Base-by-base conservation (phyloP, 2,797 vertebrate genomes). In the Yasuhikotakia modesta region DNA sequence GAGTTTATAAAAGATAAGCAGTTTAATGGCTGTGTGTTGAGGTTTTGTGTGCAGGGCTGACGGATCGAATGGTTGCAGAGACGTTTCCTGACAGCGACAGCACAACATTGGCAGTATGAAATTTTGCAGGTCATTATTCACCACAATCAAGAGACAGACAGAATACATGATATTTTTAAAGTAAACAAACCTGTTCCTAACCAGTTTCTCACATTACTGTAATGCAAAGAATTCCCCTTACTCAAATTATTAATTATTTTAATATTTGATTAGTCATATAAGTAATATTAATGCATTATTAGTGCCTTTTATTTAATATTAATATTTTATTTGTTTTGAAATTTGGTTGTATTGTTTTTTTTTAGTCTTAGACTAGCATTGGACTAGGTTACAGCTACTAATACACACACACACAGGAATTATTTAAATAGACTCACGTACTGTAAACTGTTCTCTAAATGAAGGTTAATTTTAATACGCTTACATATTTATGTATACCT, bases 1-100 rank as follows among this genome's bases (percentile, higher is more conserved):
- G n/a, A 46, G 21, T 55, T 78, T 78, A 45, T 43, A 11, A 77
- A 50, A 30, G 68, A 71, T 64, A 55, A 78, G 71, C 58, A 55
- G 32, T 30, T 64, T 45, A 55, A 78, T 71, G 19, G 19, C 46
- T 65, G 27, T 12, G 46, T 53, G 48, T 6, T 11, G 8, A 63
- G 17, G 32, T 14, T 35, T 30, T 61, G 52, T 14, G 57, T 69
- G 16, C 35, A 52, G 55, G 8, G 17, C 21, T 22, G 27, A 61
- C 16, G 14, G 30, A 32, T 32, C 27, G 1, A 5, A 11, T 16
- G 5, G 24, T 61, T 32, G 24, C 1, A 52, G 27, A 27, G 45
- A 70, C 50, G 16, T 46, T 19, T 12, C 32, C 58, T 58, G 57
- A 5, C 7, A 16, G 32, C 17, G 19, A 19, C 39, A 50, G 22